Percentiles rank a stretch among this genome's conserved stretches.
phyloP scores from a whole-genome alignment of 2,888 invertebrate genomes.

The Chalcis sispes region DNA sequence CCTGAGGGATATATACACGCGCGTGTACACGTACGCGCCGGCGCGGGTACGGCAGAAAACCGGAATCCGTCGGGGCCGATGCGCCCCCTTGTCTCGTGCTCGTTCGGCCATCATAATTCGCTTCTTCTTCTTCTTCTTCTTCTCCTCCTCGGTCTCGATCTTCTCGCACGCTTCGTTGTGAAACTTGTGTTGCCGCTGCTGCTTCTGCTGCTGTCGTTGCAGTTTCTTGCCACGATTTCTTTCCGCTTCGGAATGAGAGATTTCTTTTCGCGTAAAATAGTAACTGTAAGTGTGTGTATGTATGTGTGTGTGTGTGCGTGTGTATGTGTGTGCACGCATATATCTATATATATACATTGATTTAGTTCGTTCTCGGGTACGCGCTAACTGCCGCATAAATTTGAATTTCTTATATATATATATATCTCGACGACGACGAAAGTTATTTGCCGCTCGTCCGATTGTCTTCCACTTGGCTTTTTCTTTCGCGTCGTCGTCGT shows the following conservation, averaged over 20 bases:
- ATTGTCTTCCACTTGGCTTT: slow-evolving; percentile 32
- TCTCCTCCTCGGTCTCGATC: slow-evolving; percentile 50
- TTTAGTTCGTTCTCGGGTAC: too few species aligned
- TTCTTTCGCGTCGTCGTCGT: neutral
- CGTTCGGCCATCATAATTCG: slow-evolving; percentile 53
- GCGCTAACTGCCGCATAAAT: slow-evolving; percentile 48
- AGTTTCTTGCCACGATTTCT: slow-evolving; percentile 32
- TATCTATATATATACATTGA: neutral
- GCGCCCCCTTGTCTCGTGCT: slow-evolving; percentile 49
- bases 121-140: neutral
- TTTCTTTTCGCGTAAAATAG: slow-evolving; percentile 35
- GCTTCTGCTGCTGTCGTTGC: slow-evolving; percentile 5
- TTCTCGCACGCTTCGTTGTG: slow-evolving; percentile 30
- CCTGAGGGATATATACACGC: too few species aligned
- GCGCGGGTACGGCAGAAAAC: slow-evolving; percentile 35
- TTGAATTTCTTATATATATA: slow-evolving; percentile 25
- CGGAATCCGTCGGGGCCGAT: slow-evolving; percentile 43
- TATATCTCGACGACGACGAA: too few species aligned
- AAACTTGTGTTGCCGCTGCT: slow-evolving; percentile 16
- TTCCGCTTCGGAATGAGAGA: slow-evolving; percentile 39
- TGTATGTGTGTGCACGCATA: neutral
- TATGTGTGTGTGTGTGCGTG: too few species aligned
- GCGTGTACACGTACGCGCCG: neutral
- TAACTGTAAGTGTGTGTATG: too few species aligned
- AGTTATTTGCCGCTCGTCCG: slow-evolving; percentile 6